phyloP scores from a whole-genome alignment of 2,797 vertebrate species.

The Capromys pilorides region DNA sequence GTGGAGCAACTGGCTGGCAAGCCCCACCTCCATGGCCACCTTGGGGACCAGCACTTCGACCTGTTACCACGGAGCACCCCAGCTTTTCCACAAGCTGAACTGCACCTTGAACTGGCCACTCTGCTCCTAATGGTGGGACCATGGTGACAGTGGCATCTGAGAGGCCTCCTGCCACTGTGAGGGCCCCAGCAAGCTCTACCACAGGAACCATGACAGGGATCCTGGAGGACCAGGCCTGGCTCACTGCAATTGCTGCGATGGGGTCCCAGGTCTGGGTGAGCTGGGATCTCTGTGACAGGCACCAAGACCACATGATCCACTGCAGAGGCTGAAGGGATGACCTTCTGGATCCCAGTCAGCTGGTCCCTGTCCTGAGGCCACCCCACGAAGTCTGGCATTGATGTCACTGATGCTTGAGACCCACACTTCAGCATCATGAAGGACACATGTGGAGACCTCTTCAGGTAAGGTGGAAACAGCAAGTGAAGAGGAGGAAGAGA shows the following conservation, averaged over 20 bases:
- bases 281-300: background rate
- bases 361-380: background rate
- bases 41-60: conserved; percentile 99
- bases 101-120: conserved; percentile 98
- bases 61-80: conserved; percentile 97
- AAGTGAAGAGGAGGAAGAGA: background rate
- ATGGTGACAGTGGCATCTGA: conserved; percentile 94
- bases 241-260: too few species aligned
- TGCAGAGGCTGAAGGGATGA: background rate
- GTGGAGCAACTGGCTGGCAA: conserved; percentile 91
- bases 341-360: background rate
- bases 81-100: conserved; percentile 92
- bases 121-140: conserved; percentile 98
- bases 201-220: conserved; percentile 95
- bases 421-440: background rate
- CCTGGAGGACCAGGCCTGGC: conserved; percentile 87
- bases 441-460: rapidly evolving
- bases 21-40: conserved; percentile 95
- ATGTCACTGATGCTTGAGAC: background rate
- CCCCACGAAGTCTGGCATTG: background rate
- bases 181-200: conserved; percentile 92
- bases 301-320: background rate
- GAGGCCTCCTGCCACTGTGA: conserved; percentile 92
- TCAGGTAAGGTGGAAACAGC: background rate
- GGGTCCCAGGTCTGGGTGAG: too few species aligned